These are phyloP conservation scores for Aspiorhynchus laticeps DNA, from an alignment of 2,113 vertebrate species.

Conservation along the genomic window DNA sequence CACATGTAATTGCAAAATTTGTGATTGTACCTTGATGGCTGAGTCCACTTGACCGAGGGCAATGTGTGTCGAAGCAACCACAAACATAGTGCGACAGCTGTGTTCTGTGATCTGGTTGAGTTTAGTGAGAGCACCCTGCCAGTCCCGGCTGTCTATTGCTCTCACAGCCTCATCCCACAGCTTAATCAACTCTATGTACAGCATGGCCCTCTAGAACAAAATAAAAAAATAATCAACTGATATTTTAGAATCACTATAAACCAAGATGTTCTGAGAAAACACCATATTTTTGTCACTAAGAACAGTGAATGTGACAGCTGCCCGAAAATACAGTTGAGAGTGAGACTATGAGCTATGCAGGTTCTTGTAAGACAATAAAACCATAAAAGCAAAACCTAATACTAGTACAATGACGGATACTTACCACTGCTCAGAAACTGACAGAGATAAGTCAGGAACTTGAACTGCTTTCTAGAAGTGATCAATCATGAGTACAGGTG, in stretches of 20 bases:
- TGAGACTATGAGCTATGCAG: conserved; percentile 12
- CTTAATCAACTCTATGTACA: conserved; percentile 80
- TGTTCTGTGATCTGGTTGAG: conserved; percentile 76
- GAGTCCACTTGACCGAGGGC: conserved; percentile 74
- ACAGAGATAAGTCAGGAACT: neutral
- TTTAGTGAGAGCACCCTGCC: conserved; percentile 73
- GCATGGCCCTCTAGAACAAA: conserved; percentile 70
- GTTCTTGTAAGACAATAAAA: neutral
- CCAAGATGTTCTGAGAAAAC: neutral
- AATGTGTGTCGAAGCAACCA: conserved; percentile 78
- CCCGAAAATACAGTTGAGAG: neutral
- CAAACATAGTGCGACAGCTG: conserved; percentile 81
- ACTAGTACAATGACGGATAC: neutral
- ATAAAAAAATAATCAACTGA: neutral
- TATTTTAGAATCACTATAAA: neutral
- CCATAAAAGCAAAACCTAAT: neutral
- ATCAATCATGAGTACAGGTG: neutral
- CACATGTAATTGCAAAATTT: neutral
- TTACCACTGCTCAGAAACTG: conserved; percentile 30
- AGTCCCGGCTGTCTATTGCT: conserved; percentile 77
- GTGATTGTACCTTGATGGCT: conserved; percentile 74
- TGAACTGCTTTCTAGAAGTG: neutral
- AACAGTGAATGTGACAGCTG: neutral
- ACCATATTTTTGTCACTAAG: neutral
- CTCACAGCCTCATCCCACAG: conserved; percentile 80